phyloP scores from a whole-genome alignment of 2,113 vertebrate species.

The Hydropotes inermis region DNA sequence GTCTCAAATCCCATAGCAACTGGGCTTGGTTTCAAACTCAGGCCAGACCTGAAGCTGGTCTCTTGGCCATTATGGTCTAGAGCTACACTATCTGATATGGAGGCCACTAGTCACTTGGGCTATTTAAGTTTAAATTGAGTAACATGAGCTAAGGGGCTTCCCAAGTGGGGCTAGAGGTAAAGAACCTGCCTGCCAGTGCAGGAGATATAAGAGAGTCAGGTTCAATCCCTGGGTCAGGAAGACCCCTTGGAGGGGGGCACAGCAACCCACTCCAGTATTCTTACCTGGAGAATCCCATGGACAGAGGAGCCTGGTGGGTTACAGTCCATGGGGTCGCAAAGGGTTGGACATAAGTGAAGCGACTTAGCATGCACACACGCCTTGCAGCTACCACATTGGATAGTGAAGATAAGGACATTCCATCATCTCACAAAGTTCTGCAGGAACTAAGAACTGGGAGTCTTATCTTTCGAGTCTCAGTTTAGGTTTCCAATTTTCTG shows the following conservation, averaged over 20 bases:
- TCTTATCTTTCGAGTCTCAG: neutral
- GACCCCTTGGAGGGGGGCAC: neutral
- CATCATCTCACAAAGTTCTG: neutral
- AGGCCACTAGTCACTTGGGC: neutral
- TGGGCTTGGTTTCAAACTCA: neutral
- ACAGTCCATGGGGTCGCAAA: neutral
- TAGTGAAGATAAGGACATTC: neutral
- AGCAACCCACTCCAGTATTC: neutral
- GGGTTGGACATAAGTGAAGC: neutral
- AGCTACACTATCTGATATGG: neutral
- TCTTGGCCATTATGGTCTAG: too few species aligned
- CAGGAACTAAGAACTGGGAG: neutral
- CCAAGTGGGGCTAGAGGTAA: neutral
- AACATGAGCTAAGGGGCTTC: neutral
- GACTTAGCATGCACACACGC: neutral
- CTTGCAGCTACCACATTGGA: rapidly evolving
- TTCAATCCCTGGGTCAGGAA: neutral
- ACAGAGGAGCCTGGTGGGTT: neutral
- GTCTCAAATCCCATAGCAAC: neutral
- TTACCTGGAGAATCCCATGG: neutral
- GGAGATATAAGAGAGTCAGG: neutral
- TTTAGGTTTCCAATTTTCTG: neutral
- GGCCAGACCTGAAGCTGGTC: neutral
- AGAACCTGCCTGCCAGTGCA: neutral
- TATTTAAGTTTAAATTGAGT: neutral